Percentiles rank a stretch among this genome's conserved stretches.
Evolutionary conservation across 2,797 vertebrate genomes (phyloP).

Genomic region (Dromococcyx pavoninus): DNA sequence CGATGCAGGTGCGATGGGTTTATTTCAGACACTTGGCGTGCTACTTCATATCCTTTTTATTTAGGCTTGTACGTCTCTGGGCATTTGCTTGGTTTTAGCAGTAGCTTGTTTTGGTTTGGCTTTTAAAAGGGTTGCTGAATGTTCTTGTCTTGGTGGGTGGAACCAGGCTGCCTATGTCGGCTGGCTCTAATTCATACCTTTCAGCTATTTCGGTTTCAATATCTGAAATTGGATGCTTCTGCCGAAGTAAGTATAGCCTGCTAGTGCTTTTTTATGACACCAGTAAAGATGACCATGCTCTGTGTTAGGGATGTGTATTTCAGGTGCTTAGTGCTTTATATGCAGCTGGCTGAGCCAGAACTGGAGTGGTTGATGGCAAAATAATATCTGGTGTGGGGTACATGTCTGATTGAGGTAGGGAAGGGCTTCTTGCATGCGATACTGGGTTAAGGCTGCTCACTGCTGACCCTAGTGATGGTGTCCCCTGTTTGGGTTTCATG

Average conservation of each 20-base stretch:
- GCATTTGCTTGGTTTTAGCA: constrained; percentile 21
- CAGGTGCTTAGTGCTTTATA: neutral
- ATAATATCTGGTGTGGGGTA: neutral
- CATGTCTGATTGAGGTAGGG: neutral
- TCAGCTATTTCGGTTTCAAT: constrained; percentile 50
- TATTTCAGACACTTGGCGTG: neutral
- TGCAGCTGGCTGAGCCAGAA: neutral
- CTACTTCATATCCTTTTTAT: neutral
- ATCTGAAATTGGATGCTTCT: constrained; percentile 18
- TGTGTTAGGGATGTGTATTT: constrained; percentile 1
- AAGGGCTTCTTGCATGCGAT: neutral
- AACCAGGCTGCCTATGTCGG: constrained; percentile 15
- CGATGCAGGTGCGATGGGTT: constrained; percentile 39
- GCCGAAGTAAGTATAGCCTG: neutral
- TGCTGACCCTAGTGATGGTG: neutral
- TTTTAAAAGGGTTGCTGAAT: neutral
- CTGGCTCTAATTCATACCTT: constrained; percentile 56
- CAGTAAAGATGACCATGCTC: fast-evolving
- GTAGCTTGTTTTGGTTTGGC: constrained; percentile 35
- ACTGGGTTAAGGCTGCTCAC: neutral
- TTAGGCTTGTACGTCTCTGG: neutral
- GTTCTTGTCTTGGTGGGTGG: constrained; percentile 10
- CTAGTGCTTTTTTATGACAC: neutral
- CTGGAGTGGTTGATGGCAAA: neutral
- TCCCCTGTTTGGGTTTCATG: neutral